phyloP scores from a whole-genome alignment of 1,140 invertebrate species.

The Cotesia chilonis region DNA sequence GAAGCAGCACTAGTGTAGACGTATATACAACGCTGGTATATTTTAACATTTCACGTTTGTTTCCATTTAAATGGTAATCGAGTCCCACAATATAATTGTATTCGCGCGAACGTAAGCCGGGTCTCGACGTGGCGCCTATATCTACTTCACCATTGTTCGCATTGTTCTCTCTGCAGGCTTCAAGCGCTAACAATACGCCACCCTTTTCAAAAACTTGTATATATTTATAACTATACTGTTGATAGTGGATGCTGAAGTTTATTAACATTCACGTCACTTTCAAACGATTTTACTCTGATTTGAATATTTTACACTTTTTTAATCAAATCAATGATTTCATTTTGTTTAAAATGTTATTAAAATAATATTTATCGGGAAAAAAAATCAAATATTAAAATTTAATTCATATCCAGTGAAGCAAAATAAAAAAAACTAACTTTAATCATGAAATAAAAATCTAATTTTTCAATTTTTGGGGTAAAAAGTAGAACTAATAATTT shows the following conservation, averaged over 20 bases:
- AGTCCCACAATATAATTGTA: constrained; percentile 67
- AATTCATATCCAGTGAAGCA: too few species aligned
- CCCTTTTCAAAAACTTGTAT: not conserved
- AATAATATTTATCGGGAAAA: too few species aligned
- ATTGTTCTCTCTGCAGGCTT: constrained; percentile 24
- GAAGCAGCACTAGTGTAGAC: not conserved
- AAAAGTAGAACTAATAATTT: too few species aligned
- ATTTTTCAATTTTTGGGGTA: too few species aligned
- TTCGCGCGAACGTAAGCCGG: constrained; percentile 61
- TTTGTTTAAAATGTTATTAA: too few species aligned
- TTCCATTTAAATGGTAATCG: constrained; percentile 69
- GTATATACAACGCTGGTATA: constrained; percentile 45
- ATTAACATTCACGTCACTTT: not conserved
- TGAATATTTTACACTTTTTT: too few species aligned
- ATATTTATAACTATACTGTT: not conserved
- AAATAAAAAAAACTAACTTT: too few species aligned
- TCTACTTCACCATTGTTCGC: constrained; percentile 29
- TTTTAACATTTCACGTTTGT: constrained; percentile 67
- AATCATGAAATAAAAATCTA: too few species aligned
- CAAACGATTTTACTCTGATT: too few species aligned
- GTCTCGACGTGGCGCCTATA: constrained; percentile 52
- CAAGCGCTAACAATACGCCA: not conserved
- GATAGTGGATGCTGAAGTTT: not conserved
- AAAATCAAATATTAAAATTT: too few species aligned
- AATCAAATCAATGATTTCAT: too few species aligned